These are phyloP conservation scores for Plagiodera versicolora DNA, from an alignment of 2,888 invertebrate species.

Conservation along the genomic window DNA sequence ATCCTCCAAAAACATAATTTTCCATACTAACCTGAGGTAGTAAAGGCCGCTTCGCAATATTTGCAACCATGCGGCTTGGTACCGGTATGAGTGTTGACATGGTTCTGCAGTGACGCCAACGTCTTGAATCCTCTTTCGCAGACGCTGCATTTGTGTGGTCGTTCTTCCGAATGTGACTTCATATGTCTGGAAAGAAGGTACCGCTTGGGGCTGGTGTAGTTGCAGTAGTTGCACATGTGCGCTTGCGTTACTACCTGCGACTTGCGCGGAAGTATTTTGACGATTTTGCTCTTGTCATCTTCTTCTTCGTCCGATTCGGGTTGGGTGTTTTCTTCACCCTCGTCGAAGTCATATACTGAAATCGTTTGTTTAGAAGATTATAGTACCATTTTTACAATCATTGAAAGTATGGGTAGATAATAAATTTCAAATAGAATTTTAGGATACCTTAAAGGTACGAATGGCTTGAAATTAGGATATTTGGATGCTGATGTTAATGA, in stretches of 20 bases:
- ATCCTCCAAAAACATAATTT: too few species aligned
- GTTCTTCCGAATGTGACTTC: slow-evolving; percentile 92
- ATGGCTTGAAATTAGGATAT: too few species aligned
- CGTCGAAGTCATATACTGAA: slow-evolving; percentile 74
- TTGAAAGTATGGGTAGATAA: not conserved
- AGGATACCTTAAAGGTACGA: too few species aligned
- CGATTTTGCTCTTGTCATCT: slow-evolving; percentile 66
- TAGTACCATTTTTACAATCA: not conserved
- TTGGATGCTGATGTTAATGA: too few species aligned
- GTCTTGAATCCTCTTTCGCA: slow-evolving; percentile 97
- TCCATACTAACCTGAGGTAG: slow-evolving; percentile 78
- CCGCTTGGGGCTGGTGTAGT: slow-evolving; percentile 83
- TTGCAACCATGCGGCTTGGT: slow-evolving; percentile 89
- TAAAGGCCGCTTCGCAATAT: slow-evolving; percentile 84
- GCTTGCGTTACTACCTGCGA: slow-evolving; percentile 67
- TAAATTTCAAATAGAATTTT: too few species aligned
- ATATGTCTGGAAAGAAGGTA: slow-evolving; percentile 87
- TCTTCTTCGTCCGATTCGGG: slow-evolving; percentile 63
- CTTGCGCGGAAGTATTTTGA: slow-evolving; percentile 64
- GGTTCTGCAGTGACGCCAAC: slow-evolving; percentile 87
- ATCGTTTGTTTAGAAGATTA: slow-evolving; percentile 19
- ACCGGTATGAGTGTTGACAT: slow-evolving; percentile 95
- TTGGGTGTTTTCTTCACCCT: slow-evolving; percentile 62
- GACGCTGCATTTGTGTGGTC: slow-evolving; percentile 90
- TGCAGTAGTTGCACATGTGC: slow-evolving; percentile 87